Evolutionary conservation across 2,888 invertebrate species (phyloP), one percentile per base, ranked within the genome.

Genomic region (Heliconius erato): DNA sequence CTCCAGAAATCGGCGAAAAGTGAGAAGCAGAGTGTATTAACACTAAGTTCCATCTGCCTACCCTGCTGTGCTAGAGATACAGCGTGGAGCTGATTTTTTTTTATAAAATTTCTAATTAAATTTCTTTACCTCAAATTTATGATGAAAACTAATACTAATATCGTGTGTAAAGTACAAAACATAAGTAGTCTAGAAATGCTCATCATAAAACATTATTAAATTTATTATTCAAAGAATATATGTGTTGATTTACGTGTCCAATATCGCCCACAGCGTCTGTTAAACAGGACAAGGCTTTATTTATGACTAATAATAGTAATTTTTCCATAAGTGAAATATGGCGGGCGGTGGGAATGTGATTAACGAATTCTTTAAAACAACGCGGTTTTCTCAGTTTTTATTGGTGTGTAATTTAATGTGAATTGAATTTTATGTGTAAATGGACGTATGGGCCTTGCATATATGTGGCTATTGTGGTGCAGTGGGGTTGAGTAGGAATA

Each of bases 291-390:
- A 68, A 40, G 44, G 44, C 79, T 68, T 82, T 85, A 87, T 87
- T 87, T 87, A 87, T 86, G 86, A 76, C 88, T 91, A 89, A 90
- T 92, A 90, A 89, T 89, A 82, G 89, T 85, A 79, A 90, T 91
- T 91, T 90, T 88, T 88, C 88, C 87, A 87, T 87, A 83, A 83
- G 74, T 89, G 87, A 89, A 88, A 88, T 86, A 90, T 90, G 86
- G 76, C 82, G 23, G 88, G 86, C 83, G 80, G 84, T 79, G 69
- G 86, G 82, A 85, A 87, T 86, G 85, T 84, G 86, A 86, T 90
- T 91, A 89, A 88, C 86, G 87, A 88, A 90, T 90, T 89, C 89
- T 85, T 81, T 83, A 83, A 79, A 72, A 49, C 16, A 16, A 9
- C n/a, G 16, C 12, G 14, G 32, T 35, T 63, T 76, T 14, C 19